These are phyloP conservation scores for Microcebus jonahi DNA, from an alignment of 2,113 vertebrate species.

Conservation along the genomic window DNA sequence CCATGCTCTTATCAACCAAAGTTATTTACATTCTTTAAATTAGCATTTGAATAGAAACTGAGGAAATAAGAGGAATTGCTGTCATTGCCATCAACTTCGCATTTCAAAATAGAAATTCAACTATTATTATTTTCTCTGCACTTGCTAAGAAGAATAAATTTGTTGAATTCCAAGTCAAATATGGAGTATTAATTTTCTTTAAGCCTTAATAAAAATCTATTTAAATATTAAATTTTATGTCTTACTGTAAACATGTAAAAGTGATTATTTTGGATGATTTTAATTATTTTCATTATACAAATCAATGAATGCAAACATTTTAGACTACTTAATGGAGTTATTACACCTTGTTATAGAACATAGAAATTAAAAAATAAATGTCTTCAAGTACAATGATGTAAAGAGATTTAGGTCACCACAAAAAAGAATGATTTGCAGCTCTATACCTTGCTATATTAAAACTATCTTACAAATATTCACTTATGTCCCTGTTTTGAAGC, in stretches of 20 bases:
- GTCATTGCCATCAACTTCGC: neutral
- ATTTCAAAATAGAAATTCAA: neutral
- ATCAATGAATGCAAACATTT: neutral
- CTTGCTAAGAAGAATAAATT: neutral
- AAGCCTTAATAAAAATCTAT: neutral
- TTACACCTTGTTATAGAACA: neutral
- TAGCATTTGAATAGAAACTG: neutral
- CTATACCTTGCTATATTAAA: neutral
- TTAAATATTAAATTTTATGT: neutral
- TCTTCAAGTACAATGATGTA: neutral
- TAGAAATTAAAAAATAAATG: neutral
- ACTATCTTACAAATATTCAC: neutral
- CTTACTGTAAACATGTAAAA: neutral
- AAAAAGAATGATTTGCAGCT: neutral
- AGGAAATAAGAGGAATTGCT: neutral
- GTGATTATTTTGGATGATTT: neutral
- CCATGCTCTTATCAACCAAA: neutral
- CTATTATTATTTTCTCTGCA: neutral
- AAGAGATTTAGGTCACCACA: neutral
- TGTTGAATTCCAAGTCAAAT: neutral
- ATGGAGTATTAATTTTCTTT: neutral
- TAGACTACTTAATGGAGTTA: neutral
- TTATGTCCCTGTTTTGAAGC: neutral
- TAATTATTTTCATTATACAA: neutral
- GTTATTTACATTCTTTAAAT: neutral